These are phyloP conservation scores for Brachymystax lenok DNA, from an alignment of 2,797 vertebrate genomes.

Conservation along the genomic window DNA sequence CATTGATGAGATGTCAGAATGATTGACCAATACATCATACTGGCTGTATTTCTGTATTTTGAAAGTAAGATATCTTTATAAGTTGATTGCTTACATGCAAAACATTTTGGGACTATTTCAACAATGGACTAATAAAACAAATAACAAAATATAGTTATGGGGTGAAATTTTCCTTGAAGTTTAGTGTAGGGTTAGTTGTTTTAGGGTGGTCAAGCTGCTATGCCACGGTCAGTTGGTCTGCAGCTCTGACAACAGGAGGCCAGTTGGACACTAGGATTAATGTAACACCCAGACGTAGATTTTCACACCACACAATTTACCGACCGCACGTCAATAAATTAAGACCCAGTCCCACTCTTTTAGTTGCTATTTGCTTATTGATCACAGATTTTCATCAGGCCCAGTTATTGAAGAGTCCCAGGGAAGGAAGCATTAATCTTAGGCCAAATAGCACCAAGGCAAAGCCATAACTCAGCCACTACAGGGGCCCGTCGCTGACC, in stretches of 20 bases:
- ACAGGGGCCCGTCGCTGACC: constrained; percentile 32
- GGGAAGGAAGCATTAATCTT: constrained; percentile 65
- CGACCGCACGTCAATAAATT: constrained; percentile 52
- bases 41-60: too few relatives aligned
- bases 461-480: constrained; percentile 61
- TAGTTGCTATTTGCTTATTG: constrained; percentile 71
- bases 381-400: constrained; percentile 77
- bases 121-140: too few relatives aligned
- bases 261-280: constrained; percentile 50
- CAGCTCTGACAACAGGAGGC: constrained; percentile 31
- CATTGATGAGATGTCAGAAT: too few relatives aligned
- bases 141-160: too few relatives aligned
- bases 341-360: constrained; percentile 51
- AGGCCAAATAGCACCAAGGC: constrained; percentile 44
- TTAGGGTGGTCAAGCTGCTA: constrained; percentile 33
- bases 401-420: constrained; percentile 63
- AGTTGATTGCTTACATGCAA: too few relatives aligned
- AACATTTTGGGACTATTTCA: too few relatives aligned
- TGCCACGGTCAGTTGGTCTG: background rate
- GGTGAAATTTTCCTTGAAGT: too few relatives aligned
- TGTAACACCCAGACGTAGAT: constrained; percentile 33
- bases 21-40: too few relatives aligned
- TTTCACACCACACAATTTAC: constrained; percentile 28
- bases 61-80: too few relatives aligned
- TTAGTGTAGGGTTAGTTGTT: background rate